Percentiles rank a stretch among this genome's conserved stretches.
Conservation (phyloP, 2,113 vertebrate genomes). For the Hydrochoerus hydrochaeris region DNA sequence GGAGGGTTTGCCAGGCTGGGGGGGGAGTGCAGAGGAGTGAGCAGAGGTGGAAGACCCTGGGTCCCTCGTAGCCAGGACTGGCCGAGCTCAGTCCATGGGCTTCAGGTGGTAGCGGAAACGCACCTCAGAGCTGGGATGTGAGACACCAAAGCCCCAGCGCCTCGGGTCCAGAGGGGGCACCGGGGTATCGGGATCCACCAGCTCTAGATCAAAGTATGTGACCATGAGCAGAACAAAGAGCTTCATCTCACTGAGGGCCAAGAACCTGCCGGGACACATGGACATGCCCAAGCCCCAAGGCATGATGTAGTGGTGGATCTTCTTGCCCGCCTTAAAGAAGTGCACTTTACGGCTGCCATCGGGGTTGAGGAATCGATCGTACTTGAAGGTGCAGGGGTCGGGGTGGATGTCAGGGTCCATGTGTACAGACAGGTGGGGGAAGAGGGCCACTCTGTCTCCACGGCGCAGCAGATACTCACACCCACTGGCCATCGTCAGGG, state of each 20-base stretch:
- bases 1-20: no score
- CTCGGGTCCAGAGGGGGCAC: slow-evolving; percentile 87
- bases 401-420: slow-evolving; percentile 93
- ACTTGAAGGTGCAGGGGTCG: slow-evolving; percentile 90
- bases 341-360: slow-evolving; percentile 88
- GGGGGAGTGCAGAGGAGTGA: no score
- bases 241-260: slow-evolving; percentile 93
- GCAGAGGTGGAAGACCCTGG: neutral
- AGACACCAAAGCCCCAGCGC: slow-evolving; percentile 92
- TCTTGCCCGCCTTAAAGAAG: slow-evolving; percentile 93
- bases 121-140: slow-evolving; percentile 89
- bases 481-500: slow-evolving; percentile 86
- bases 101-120: slow-evolving; percentile 89
- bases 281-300: slow-evolving; percentile 93
- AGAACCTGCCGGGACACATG: slow-evolving; percentile 94
- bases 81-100: slow-evolving; percentile 64
- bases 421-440: slow-evolving; percentile 91
- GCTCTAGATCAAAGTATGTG: slow-evolving; percentile 91
- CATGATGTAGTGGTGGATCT: slow-evolving; percentile 93
- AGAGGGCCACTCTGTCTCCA: slow-evolving; percentile 91
- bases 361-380: slow-evolving; percentile 90
- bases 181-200: slow-evolving; percentile 86
- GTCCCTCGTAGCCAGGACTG: neutral
- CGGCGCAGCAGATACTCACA: slow-evolving; percentile 85
- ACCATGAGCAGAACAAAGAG: slow-evolving; percentile 88